Base-by-base conservation (phyloP, 2,797 vertebrate species). In the Micropoecilia bifurca region DNA sequence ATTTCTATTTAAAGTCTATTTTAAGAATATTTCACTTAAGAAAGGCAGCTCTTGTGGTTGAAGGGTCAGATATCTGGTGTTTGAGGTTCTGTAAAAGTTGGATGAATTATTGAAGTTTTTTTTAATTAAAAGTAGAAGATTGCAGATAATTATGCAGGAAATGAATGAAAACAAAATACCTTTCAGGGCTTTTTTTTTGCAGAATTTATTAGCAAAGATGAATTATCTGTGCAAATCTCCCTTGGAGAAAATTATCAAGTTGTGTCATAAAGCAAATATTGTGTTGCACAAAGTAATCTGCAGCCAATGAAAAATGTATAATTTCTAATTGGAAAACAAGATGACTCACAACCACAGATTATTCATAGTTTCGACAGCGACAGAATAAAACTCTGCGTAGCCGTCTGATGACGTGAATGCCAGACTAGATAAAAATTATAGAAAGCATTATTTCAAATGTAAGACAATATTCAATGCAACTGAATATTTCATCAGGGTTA, bases 301-400 rank as follows among this genome's bases (percentile, higher is more conserved):
- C 6, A 57, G 81, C 36, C 68, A 88, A 81, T 84, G 83, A 80
- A 78, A 75, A 86, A 59, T 59, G 13, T 30, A 59, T 59, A 59
- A 53, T 53, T 53, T 59, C 12, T 59, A 59, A 59, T 59, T 59
- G 12, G 55, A 30, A 57, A 57, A 57, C n/a, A 57, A 28, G 55
- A 59, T 6, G 55, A 59, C 55, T 57, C 22, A 28, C 28, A 59
- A 59, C 55, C 55, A n/a, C 55, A 59, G 28, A 30, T 30, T 30
- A 30, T 59, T 59, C n/a, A 59, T 59, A 28, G 55, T 59, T 59
- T 59, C n/a, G 9, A 59, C n/a, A 28, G n/a, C n/a, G 4, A 4
- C 28, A 59, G 25, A 30, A 30, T 30, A 14, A 59, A 59, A 59
- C 55, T 30, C 4, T 30, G 1, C 0, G 20, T 3, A 22, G 48